Evolutionary conservation across 2,797 vertebrate genomes (phyloP).

Genomic region (Sebastes wilsoni): DNA sequence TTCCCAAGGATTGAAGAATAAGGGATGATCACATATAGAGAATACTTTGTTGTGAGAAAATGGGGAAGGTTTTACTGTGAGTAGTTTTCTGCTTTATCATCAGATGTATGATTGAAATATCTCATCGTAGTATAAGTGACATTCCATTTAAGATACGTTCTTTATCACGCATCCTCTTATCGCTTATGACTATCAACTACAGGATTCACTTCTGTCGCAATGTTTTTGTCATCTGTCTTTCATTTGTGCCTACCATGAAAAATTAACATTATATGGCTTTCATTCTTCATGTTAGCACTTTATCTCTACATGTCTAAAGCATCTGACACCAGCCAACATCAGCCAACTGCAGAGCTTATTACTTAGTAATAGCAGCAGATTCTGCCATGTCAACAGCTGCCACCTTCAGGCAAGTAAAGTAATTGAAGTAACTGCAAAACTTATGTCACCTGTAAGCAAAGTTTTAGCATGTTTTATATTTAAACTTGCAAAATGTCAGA

Average conservation of each 20-base stretch:
- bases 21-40: not conserved
- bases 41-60: not conserved
- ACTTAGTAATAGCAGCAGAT: not conserved
- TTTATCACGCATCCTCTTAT: not conserved
- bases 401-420: not conserved
- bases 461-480: not conserved
- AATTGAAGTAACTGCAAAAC: no score
- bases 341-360: not conserved
- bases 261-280: not conserved
- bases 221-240: not conserved
- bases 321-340: not conserved
- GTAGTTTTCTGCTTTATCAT: not conserved
- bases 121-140: not conserved
- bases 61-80: not conserved
- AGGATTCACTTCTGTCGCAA: not conserved
- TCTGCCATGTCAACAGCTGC: not conserved
- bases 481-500: not conserved
- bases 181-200: not conserved
- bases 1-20: conserved; percentile 30
- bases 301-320: conserved; percentile 1
- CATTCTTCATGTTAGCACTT: not conserved
- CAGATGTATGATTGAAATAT: not conserved
- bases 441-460: not conserved
- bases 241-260: not conserved
- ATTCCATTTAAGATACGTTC: conserved; percentile 1